A percentile compares a stretch with the other conserved stretches of the same genome.
These are phyloP conservation scores for Sphaeridia pumilis DNA, from an alignment of 2,888 invertebrate genomes.

Conservation along the genomic window DNA sequence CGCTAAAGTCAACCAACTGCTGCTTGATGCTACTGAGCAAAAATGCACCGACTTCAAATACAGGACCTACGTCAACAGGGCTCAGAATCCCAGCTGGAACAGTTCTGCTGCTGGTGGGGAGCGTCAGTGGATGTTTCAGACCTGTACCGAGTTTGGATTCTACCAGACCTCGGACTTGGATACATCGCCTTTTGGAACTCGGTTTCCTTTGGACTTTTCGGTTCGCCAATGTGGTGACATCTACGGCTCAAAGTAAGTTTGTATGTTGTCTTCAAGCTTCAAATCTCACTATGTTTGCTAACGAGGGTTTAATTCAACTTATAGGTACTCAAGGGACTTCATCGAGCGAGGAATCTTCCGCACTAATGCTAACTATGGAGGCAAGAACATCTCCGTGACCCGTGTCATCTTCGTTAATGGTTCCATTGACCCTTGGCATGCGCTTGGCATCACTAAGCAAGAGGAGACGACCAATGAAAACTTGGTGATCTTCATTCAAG, in stretches of 20 bases:
- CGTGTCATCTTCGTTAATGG: slow-evolving; percentile 43
- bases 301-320: background rate
- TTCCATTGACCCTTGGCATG: slow-evolving; percentile 44
- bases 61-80: slow-evolving; percentile 55
- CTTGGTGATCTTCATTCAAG: slow-evolving; percentile 41
- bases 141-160: slow-evolving; percentile 91
- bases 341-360: slow-evolving; percentile 39
- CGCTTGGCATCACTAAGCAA: slow-evolving; percentile 40
- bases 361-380: slow-evolving; percentile 45
- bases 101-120: slow-evolving; percentile 51
- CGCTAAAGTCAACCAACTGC: slow-evolving; percentile 58
- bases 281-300: background rate
- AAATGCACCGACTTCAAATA: slow-evolving; percentile 77
- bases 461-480: slow-evolving; percentile 38
- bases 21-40: slow-evolving; percentile 54
- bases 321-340: slow-evolving; percentile 37
- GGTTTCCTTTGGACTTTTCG: slow-evolving; percentile 65
- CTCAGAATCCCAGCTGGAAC: slow-evolving; percentile 57
- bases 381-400: slow-evolving; percentile 38
- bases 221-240: slow-evolving; percentile 70
- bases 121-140: slow-evolving; percentile 40
- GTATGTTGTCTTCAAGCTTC: background rate
- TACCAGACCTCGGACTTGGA: slow-evolving; percentile 67
- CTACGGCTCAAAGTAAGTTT: slow-evolving; percentile 47
- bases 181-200: slow-evolving; percentile 57